Evolutionary conservation across 1,140 invertebrate genomes (phyloP), one percentile per base, ranked within the genome.

Genomic region (Nasonia longicornis): DNA sequence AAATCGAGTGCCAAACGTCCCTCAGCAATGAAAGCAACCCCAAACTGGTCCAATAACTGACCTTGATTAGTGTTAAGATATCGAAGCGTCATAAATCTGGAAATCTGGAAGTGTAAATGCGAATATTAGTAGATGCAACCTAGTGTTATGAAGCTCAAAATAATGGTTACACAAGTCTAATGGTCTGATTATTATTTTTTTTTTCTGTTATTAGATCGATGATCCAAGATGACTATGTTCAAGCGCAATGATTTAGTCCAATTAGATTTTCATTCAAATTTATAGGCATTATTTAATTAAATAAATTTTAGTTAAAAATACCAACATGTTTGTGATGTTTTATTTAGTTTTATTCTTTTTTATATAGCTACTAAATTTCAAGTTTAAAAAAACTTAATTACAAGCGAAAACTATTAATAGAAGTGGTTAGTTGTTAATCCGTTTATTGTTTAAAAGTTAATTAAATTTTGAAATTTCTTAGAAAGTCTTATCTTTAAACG

Each of bases 41-140:
- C 84, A 84, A 91, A 87, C 88, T 88, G 83, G 90, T 92, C 89
- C 89, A 89, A 89, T 92, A 92, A 91, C 92, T 92, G 88, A 92
- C 89, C 89, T 93, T 90, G 89, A 92, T 93, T 93, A 92, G 88
- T 90, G 89, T 92, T 92, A 92, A 88, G 86, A 91, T 91, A 91
- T 92, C 92, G 90, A 93, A 92, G 89, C 91, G 93, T 94, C 93
- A 94, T 93, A 94, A 94, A 86, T 94, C 94, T 89, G 93, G 93
- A 89, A 94, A 95, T 91, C 91, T 92, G 87, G 79, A 91, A 86
- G 83, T 81, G 83, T 78, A 86, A 87, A 85, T 82, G 80, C 84
- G 72, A 58, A 74, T 64, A 84, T 84, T 86, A 85, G 78, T 85
- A 72, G 3, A 69, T 81, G 20, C 35, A 31, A 73, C 52, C 52